Percentiles rank a stretch among this genome's conserved stretches.
phyloP scores from a whole-genome alignment of 2,797 vertebrate species.

The Peromyscus nudipes region DNA sequence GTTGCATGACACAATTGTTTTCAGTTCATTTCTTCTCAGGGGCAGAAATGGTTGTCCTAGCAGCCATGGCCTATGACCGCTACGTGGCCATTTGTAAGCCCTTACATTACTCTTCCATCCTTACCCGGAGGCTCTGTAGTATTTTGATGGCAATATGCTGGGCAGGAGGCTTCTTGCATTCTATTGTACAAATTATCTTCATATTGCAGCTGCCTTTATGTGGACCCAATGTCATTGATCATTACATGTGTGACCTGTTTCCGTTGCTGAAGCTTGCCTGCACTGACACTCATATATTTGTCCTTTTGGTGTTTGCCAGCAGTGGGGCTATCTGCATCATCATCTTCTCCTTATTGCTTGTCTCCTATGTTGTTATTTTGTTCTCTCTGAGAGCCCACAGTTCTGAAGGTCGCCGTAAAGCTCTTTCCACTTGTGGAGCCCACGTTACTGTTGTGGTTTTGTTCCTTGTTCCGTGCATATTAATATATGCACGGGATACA shows the following conservation, averaged over 20 bases:
- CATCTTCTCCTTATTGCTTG: not conserved
- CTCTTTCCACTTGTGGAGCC: not conserved
- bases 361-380: not conserved
- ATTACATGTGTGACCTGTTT: not conserved
- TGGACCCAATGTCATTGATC: not conserved
- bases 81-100: slow-evolving; percentile 84
- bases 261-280: not conserved
- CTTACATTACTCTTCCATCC: not conserved
- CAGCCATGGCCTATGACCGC: slow-evolving; percentile 79
- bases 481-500: not conserved
- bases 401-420: not conserved
- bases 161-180: not conserved
- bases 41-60: slow-evolving; percentile 51
- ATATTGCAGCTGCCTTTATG: not conserved
- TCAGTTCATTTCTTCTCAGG: not conserved
- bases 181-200: not conserved
- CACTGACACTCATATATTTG: not conserved
- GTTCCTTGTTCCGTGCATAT: slow-evolving; percentile 29
- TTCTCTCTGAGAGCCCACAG: not conserved
- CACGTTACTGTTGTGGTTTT: not conserved
- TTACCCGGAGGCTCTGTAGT: not conserved
- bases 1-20: not conserved
- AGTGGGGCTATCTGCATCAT: slow-evolving; percentile 1
- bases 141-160: not conserved
- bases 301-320: not conserved